phyloP scores from a whole-genome alignment of 2,888 invertebrate genomes.

The Apamea monoglypha region DNA sequence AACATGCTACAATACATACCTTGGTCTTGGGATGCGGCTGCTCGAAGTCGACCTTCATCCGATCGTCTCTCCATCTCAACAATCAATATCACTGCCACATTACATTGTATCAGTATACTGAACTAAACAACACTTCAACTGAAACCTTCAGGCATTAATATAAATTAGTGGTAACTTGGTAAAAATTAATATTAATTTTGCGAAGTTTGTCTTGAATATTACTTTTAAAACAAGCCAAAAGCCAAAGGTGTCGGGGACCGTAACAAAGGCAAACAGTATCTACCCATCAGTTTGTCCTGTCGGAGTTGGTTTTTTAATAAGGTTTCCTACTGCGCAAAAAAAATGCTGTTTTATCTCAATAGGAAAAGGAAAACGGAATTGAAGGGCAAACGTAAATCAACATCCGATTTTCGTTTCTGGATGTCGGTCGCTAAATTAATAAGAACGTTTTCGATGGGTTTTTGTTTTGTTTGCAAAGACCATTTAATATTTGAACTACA shows the following conservation, averaged over 20 bases:
- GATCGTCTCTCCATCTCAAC: constrained; percentile 85
- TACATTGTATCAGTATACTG: constrained; percentile 73
- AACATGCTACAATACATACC: constrained; percentile 71
- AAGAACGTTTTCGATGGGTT: constrained; percentile 2
- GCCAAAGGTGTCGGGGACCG: constrained; percentile 13
- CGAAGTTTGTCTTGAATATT: constrained; percentile 50
- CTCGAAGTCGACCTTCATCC: constrained; percentile 82
- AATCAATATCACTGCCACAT: constrained; percentile 76
- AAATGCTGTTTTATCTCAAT: constrained; percentile 58
- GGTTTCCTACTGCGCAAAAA: constrained; percentile 30
- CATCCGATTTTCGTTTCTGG: constrained; percentile 58
- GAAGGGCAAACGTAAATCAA: constrained; percentile 55
- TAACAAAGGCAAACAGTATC: constrained; percentile 28
- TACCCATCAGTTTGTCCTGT: constrained; percentile 25
- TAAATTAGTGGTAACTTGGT: constrained; percentile 56
- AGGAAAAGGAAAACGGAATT: constrained; percentile 55
- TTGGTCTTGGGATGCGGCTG: constrained; percentile 83
- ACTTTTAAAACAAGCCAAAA: constrained; percentile 27
- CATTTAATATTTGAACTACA: not conserved
- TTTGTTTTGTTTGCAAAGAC: constrained; percentile 3
- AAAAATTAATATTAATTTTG: constrained; percentile 18
- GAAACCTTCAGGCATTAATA: constrained; percentile 27
- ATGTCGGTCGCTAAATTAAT: constrained; percentile 29
- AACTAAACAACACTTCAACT: constrained; percentile 54
- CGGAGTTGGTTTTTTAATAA: constrained; percentile 49